phyloP scores from a whole-genome alignment of 2,113 vertebrate species.

The Myotis lucifugus region DNA sequence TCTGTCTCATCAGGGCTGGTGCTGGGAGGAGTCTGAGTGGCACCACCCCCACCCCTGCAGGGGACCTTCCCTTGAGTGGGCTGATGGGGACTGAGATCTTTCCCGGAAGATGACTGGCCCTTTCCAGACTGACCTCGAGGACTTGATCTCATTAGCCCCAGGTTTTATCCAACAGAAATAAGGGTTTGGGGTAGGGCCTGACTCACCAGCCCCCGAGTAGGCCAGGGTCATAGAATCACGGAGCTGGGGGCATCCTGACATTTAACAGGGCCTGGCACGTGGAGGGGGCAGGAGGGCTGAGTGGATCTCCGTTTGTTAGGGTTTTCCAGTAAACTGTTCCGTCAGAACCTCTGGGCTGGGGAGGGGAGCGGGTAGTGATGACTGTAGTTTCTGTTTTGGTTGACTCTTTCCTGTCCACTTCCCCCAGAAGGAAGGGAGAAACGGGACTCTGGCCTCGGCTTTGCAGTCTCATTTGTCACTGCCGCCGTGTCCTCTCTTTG shows the following conservation, averaged over 20 bases:
- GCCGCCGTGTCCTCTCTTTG: not conserved
- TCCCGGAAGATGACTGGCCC: not conserved
- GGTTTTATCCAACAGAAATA: not conserved
- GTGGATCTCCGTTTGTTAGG: not conserved
- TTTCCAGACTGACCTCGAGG: slow-evolving; percentile 17
- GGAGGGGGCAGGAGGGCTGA: not conserved
- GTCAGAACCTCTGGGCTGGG: not conserved
- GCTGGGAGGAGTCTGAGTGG: not conserved
- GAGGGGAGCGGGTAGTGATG: not conserved
- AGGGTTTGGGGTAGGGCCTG: not conserved
- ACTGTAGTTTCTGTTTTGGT: slow-evolving; percentile 3
- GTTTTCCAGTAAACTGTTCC: not conserved
- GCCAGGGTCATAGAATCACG: not conserved
- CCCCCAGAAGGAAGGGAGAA: slow-evolving; percentile 43
- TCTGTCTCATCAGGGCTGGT: not conserved
- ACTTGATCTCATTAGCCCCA: not conserved
- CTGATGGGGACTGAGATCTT: not conserved
- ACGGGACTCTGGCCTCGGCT: not conserved
- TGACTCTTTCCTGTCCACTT: not conserved
- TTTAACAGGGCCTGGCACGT: not conserved
- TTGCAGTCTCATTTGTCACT: not conserved
- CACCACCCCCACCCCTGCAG: fast-evolving
- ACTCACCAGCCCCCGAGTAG: not conserved
- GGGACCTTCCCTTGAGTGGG: not conserved
- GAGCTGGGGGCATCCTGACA: not conserved